Evolutionary conservation across 1,140 invertebrate species (phyloP).

Genomic region (Pseudomyrmex sp.): DNA sequence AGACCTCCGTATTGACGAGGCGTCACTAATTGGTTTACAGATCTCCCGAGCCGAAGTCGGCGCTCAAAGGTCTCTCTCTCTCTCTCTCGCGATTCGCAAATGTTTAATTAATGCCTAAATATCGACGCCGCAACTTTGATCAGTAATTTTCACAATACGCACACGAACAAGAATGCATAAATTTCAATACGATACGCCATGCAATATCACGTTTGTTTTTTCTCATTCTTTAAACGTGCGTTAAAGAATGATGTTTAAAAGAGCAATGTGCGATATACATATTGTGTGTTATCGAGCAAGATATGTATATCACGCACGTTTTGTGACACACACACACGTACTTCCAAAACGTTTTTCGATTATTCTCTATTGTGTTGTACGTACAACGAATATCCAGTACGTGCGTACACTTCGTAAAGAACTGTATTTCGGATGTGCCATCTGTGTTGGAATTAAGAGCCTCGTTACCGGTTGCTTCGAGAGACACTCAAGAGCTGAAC

Average conservation of each 20-base stretch:
- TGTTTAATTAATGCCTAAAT: constrained; percentile 73
- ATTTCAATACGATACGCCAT: neutral
- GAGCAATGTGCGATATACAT: neutral
- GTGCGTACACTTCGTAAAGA: too few species aligned
- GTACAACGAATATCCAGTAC: neutral
- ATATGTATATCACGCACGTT: constrained; percentile 9
- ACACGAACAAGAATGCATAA: neutral
- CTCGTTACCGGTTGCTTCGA: neutral
- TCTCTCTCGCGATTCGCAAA: constrained; percentile 10
- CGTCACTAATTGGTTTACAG: constrained; percentile 78
- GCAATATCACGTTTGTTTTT: neutral
- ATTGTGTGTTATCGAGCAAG: neutral
- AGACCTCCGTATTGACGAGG: constrained; percentile 68
- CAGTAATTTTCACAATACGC: constrained; percentile 31
- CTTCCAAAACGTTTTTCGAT: constrained; percentile 21
- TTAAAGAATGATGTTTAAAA: neutral
- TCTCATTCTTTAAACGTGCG: neutral
- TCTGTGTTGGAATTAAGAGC: constrained; percentile 1
- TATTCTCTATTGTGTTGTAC: constrained; percentile 10
- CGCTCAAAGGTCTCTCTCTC: constrained; percentile 71
- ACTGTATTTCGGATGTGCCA: neutral
- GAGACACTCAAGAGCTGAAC: neutral
- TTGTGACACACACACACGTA: constrained; percentile 38
- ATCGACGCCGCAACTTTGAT: constrained; percentile 13
- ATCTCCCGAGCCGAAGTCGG: constrained; percentile 71